phyloP scores from a whole-genome alignment of 2,113 vertebrate species.

The Trogon surrucura region DNA sequence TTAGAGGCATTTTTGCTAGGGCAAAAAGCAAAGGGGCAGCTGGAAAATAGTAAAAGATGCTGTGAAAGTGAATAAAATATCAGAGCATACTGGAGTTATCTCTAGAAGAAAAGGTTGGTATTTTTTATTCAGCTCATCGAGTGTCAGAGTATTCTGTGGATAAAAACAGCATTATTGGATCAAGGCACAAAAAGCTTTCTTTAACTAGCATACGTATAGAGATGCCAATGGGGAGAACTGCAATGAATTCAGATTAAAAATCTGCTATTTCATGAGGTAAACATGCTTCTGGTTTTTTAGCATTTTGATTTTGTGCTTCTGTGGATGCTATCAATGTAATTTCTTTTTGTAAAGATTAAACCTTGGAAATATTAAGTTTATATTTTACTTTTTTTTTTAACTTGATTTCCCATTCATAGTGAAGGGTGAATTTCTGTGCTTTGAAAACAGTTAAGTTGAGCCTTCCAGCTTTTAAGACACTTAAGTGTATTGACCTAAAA shows the following conservation, averaged over 20 bases:
- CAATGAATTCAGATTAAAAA: constrained; percentile 87
- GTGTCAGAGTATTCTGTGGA: background rate
- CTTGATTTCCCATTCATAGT: background rate
- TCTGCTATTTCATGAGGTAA: constrained; percentile 98
- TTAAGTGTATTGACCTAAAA: background rate
- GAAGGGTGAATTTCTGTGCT: background rate
- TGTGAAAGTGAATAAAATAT: background rate
- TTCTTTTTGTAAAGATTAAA: background rate
- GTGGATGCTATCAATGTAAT: background rate
- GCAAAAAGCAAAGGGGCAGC: background rate
- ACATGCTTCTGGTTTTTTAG: background rate
- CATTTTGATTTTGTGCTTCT: background rate
- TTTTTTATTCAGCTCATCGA: background rate
- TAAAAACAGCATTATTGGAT: background rate
- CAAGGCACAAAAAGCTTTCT: constrained; percentile 49
- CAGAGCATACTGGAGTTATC: background rate
- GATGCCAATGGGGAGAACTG: constrained; percentile 82
- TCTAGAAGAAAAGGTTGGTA: background rate
- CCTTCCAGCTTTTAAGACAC: background rate
- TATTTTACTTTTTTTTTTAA: background rate
- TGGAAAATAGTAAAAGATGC: background rate
- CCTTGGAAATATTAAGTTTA: background rate
- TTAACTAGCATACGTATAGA: constrained; percentile 88
- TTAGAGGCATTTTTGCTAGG: background rate
- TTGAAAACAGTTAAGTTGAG: background rate